phyloP scores from a whole-genome alignment of 2,113 vertebrate species.

The Zootoca vivipara region DNA sequence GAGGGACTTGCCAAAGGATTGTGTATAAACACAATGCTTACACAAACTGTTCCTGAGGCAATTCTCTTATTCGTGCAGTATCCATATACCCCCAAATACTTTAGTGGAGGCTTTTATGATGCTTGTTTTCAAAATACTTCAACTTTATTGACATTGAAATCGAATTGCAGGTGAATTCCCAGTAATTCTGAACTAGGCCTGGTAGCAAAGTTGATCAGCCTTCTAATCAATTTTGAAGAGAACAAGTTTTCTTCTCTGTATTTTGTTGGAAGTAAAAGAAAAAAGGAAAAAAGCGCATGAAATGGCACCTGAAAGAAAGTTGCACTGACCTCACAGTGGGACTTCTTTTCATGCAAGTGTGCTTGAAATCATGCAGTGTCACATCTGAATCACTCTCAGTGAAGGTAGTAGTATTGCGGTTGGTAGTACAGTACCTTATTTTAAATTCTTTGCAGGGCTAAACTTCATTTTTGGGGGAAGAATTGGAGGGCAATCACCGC shows the following conservation, averaged over 20 bases:
- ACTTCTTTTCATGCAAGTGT: background rate
- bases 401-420: no score
- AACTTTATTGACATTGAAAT: background rate
- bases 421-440: background rate
- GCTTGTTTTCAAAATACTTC: background rate
- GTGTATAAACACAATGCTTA: background rate
- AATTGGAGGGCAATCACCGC: background rate
- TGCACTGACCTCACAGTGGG: background rate
- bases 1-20: background rate
- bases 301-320: background rate
- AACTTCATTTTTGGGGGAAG: background rate
- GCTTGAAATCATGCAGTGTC: background rate
- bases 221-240: background rate
- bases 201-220: background rate
- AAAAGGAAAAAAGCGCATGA: background rate
- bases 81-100: background rate
- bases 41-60: background rate
- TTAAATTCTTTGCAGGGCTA: background rate
- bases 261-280: background rate
- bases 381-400: background rate
- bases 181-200: background rate
- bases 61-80: background rate
- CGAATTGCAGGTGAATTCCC: background rate
- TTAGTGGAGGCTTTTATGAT: background rate
- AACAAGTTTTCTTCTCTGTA: background rate